phyloP scores from a whole-genome alignment of 2,888 invertebrate species.

The Diadromus collaris region DNA sequence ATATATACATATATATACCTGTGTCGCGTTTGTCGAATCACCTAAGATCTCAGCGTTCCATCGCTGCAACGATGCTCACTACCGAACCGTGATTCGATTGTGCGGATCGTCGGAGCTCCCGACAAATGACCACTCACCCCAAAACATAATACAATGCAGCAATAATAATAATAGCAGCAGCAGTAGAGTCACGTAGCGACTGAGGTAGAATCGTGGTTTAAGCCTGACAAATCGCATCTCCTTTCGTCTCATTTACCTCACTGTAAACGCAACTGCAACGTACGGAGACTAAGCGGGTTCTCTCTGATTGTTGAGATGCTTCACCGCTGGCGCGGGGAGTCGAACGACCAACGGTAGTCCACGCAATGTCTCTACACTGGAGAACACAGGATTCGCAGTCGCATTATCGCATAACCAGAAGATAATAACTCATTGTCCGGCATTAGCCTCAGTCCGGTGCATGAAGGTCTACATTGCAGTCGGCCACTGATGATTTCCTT shows the following conservation, averaged over 20 bases:
- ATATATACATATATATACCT: background rate
- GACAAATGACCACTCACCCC: slow-evolving; percentile 42
- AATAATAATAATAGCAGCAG: background rate
- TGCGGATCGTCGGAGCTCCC: slow-evolving; percentile 45
- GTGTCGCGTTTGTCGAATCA: background rate
- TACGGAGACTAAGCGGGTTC: slow-evolving; percentile 35
- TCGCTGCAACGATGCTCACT: slow-evolving; percentile 13
- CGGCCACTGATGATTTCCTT: slow-evolving; percentile 77
- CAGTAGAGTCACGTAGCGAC: background rate
- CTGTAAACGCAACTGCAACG: slow-evolving; percentile 50
- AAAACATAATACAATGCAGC: background rate
- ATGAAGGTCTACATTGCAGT: slow-evolving; percentile 61
- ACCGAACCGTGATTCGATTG: slow-evolving; percentile 46
- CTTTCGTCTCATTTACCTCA: slow-evolving; percentile 37
- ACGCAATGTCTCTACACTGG: slow-evolving; percentile 57
- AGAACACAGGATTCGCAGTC: slow-evolving; percentile 50
- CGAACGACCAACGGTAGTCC: slow-evolving; percentile 64
- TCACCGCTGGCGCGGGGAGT: slow-evolving; percentile 65
- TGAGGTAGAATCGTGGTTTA: slow-evolving; percentile 47
- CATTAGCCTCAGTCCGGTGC: slow-evolving; percentile 61
- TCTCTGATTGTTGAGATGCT: slow-evolving; percentile 38
- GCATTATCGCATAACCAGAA: slow-evolving; percentile 67
- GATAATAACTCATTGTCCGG: slow-evolving; percentile 76
- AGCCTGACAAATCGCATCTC: slow-evolving; percentile 58
- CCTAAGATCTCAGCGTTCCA: background rate